Percentiles rank a stretch among this genome's conserved stretches.
Evolutionary conservation across 2,888 invertebrate species (phyloP).

Genomic region (Merodon equestris): DNA sequence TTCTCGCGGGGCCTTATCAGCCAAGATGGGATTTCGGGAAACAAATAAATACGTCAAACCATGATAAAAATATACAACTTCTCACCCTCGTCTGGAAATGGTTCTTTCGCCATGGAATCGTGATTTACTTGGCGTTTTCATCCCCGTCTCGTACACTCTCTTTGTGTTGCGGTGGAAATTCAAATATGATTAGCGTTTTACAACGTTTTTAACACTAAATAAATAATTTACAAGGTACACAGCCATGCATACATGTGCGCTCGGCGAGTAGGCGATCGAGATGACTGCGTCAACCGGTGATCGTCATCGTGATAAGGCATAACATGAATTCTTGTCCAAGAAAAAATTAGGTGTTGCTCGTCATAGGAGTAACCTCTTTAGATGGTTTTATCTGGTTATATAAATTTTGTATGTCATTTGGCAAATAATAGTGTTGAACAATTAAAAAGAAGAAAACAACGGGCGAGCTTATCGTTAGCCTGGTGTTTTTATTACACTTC

Average conservation of each 20-base stretch:
- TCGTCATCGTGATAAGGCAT: conserved; percentile 53
- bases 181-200: conserved; percentile 68
- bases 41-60: conserved; percentile 67
- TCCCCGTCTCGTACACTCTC: conserved; percentile 29
- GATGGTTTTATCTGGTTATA: conserved; percentile 67
- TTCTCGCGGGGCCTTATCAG: conserved; percentile 50
- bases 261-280: conserved; percentile 44
- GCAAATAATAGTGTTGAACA: conserved; percentile 71
- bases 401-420: conserved; percentile 71
- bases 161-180: conserved; percentile 44
- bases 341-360: conserved; percentile 55
- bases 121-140: conserved; percentile 36
- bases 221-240: conserved; percentile 67
- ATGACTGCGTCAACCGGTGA: conserved; percentile 25
- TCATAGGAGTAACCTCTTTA: conserved; percentile 59
- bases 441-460: conserved; percentile 55
- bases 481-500: conserved; percentile 55
- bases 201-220: conserved; percentile 68
- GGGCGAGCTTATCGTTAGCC: conserved; percentile 61
- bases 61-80: conserved; percentile 66
- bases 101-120: conserved; percentile 7
- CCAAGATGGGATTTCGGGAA: conserved; percentile 64
- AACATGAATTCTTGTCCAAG: conserved; percentile 13
- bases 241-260: conserved; percentile 10
- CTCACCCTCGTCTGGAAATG: conserved; percentile 46